Percentiles rank a stretch among this genome's conserved stretches.
phyloP scores from a whole-genome alignment of 53 echinoderm and acorn worm species.

The Pentamera pediparva region DNA sequence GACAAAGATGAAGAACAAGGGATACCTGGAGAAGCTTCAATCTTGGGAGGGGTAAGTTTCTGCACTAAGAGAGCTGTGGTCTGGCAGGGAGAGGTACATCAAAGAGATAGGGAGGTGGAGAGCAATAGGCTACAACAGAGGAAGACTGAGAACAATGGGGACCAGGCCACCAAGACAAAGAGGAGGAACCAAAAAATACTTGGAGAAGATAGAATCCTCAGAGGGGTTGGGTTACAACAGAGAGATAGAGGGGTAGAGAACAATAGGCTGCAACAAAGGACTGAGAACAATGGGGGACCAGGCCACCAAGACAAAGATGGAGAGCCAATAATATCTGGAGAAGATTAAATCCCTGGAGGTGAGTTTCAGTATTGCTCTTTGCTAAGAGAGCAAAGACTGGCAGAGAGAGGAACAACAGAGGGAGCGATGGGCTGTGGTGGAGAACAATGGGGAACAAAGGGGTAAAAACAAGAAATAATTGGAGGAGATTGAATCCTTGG shows the following conservation, averaged over 20 bases:
- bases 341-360: too few species aligned
- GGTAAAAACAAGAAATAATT: too few species aligned
- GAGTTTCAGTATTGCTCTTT: too few species aligned
- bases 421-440: constrained; percentile 15
- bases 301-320: too few species aligned
- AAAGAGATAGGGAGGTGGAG: constrained; percentile 16
- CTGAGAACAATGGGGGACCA: constrained; percentile 22
- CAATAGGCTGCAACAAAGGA: not conserved
- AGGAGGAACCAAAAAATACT: not conserved
- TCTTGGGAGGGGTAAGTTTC: too few species aligned
- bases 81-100: constrained; percentile 39
- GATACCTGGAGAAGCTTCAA: too few species aligned
- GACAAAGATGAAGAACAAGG: too few species aligned
- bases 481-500: too few species aligned
- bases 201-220: not conserved
- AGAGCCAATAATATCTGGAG: too few species aligned
- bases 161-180: too few species aligned
- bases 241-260: not conserved
- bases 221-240: not conserved
- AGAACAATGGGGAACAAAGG: constrained; percentile 24
- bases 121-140: constrained; percentile 31
- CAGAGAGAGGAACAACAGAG: constrained; percentile 35
- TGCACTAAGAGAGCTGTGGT: constrained; percentile 52
- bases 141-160: constrained; percentile 11
- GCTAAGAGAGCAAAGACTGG: constrained; percentile 45